These are phyloP conservation scores for Mamestra brassicae DNA, from an alignment of 2,888 invertebrate species.

Conservation along the genomic window DNA sequence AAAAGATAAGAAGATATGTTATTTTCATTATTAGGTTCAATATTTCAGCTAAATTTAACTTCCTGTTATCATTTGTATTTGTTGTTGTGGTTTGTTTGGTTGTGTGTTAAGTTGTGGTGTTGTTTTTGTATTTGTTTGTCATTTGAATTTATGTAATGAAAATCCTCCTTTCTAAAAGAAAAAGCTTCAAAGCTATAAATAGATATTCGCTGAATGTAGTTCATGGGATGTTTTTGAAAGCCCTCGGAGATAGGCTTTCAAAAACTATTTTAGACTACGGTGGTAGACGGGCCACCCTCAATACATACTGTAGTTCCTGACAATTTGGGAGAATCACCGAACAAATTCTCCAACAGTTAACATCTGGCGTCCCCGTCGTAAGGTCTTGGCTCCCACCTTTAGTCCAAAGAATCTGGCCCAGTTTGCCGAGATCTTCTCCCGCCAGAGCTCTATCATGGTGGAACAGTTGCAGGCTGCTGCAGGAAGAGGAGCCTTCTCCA, in stretches of 20 bases:
- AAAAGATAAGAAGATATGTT: no score
- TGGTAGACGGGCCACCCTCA: neutral
- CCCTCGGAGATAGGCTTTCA: no score
- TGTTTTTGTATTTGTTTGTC: no score
- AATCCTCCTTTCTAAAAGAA: neutral
- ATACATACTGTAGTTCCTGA: neutral
- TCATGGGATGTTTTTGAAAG: neutral
- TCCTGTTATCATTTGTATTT: no score
- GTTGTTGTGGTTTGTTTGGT: no score
- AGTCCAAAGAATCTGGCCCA: constrained; percentile 69
- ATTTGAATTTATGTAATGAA: no score
- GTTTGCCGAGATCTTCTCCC: constrained; percentile 71
- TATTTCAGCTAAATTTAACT: neutral
- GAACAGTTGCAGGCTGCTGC: constrained; percentile 61
- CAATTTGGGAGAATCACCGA: neutral
- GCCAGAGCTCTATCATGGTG: constrained; percentile 70
- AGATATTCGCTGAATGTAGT: neutral
- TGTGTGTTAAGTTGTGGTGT: no score
- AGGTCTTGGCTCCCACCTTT: constrained; percentile 74
- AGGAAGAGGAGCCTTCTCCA: constrained; percentile 68
- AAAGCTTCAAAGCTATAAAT: neutral
- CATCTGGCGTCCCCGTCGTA: constrained; percentile 75
- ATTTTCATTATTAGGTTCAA: no score
- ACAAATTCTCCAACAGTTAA: constrained; percentile 30
- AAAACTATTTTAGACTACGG: no score